A percentile compares a stretch with the other conserved stretches of the same genome.
phyloP scores from a whole-genome alignment of 92 coral and sea anemone genomes.

The Zoanthus gigantus region DNA sequence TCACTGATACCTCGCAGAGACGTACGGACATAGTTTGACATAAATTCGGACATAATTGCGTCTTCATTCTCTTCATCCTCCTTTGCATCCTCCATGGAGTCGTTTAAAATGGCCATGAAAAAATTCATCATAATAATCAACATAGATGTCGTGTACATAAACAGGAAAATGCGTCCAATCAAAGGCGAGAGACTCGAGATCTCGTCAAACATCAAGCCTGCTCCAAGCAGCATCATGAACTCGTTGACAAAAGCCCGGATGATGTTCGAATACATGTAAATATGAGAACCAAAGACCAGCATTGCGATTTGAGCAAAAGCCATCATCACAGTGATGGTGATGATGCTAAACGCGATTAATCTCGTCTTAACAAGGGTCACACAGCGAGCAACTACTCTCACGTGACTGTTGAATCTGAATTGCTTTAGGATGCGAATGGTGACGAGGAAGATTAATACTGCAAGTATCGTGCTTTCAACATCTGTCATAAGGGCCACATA shows the following conservation, averaged over 20 bases:
- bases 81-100: constrained; percentile 80
- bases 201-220: constrained; percentile 77
- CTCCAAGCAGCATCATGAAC: constrained; percentile 88
- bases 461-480: constrained; percentile 73
- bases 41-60: constrained; percentile 35
- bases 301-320: constrained; percentile 83
- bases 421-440: constrained; percentile 85
- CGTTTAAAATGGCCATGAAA: constrained; percentile 88
- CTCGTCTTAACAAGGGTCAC: constrained; percentile 63
- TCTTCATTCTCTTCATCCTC: constrained; percentile 45
- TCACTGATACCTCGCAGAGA: constrained; percentile 20
- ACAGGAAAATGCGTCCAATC: constrained; percentile 86
- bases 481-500: constrained; percentile 80
- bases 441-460: constrained; percentile 77
- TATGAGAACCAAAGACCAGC: constrained; percentile 70
- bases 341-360: constrained; percentile 63
- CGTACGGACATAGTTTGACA: constrained; percentile 28
- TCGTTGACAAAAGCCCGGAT: constrained; percentile 73
- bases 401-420: constrained; percentile 79
- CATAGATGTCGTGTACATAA: constrained; percentile 72
- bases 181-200: constrained; percentile 60
- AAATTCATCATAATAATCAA: constrained; percentile 82
- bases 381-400: constrained; percentile 68
- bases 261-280: constrained; percentile 81
- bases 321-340: constrained; percentile 66